Conservation (phyloP, 2,113 vertebrate species). For the Phyllostomus discolor region DNA sequence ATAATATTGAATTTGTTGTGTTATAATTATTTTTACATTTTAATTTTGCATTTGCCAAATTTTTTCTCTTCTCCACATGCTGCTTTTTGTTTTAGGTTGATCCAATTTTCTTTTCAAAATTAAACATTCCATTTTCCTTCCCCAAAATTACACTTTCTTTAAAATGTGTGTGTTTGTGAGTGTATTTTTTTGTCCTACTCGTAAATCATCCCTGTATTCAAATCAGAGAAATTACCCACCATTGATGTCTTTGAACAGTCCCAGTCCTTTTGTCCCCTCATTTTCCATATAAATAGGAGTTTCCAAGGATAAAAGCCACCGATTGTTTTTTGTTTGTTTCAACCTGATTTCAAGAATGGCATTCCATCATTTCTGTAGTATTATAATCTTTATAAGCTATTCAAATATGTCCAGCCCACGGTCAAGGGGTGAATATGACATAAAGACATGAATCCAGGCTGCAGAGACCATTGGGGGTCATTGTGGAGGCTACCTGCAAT, state of each 20-base stretch:
- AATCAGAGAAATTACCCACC: neutral
- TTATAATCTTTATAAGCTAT: neutral
- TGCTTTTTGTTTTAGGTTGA: neutral
- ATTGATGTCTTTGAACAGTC: neutral
- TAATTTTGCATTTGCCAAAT: neutral
- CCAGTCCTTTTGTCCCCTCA: neutral
- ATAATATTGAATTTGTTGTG: neutral
- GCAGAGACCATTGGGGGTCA: accelerated
- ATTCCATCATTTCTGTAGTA: neutral
- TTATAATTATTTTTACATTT: neutral
- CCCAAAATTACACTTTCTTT: neutral
- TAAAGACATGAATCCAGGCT: accelerated
- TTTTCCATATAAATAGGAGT: neutral
- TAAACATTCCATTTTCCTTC: neutral
- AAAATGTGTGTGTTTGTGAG: neutral
- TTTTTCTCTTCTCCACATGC: neutral
- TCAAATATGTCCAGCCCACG: neutral
- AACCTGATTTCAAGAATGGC: neutral
- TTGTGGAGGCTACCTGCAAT: neutral
- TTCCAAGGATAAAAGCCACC: neutral
- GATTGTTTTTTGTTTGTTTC: neutral
- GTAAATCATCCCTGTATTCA: neutral
- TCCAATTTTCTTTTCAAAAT: neutral
- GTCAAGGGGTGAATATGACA: accelerated
- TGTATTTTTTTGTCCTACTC: neutral